Evolutionary conservation across 2,113 vertebrate species (phyloP).

Genomic region (Progne subis): DNA sequence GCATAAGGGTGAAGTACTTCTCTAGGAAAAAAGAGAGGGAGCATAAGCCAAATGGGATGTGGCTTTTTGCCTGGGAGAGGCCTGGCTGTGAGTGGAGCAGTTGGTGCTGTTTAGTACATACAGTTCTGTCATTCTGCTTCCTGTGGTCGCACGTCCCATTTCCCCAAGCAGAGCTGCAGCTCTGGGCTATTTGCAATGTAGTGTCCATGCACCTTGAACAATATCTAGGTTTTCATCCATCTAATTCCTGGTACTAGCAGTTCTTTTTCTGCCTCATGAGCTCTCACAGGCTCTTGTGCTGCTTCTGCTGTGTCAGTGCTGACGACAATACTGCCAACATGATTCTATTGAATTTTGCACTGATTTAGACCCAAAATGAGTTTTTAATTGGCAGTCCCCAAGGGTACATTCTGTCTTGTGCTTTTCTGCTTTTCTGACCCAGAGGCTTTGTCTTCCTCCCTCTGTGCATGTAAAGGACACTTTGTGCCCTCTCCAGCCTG

Average conservation of each 20-base stretch:
- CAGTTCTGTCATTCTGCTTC: neutral
- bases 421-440: neutral
- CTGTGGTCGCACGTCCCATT: neutral
- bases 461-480: neutral
- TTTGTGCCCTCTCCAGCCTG: neutral
- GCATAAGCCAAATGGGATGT: neutral
- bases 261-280: neutral
- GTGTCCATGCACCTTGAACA: neutral
- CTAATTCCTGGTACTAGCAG: neutral
- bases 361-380: neutral
- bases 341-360: neutral
- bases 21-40: neutral
- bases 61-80: neutral
- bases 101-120: neutral
- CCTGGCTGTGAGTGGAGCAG: neutral
- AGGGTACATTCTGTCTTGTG: neutral
- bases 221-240: neutral
- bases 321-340: fast-evolving
- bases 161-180: neutral
- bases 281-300: neutral
- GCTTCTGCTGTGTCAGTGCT: neutral
- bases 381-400: neutral
- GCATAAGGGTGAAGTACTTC: neutral
- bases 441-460: neutral
- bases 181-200: neutral